Base-by-base conservation (phyloP, 2,888 invertebrate species). In the Habroteleia sp. region DNA sequence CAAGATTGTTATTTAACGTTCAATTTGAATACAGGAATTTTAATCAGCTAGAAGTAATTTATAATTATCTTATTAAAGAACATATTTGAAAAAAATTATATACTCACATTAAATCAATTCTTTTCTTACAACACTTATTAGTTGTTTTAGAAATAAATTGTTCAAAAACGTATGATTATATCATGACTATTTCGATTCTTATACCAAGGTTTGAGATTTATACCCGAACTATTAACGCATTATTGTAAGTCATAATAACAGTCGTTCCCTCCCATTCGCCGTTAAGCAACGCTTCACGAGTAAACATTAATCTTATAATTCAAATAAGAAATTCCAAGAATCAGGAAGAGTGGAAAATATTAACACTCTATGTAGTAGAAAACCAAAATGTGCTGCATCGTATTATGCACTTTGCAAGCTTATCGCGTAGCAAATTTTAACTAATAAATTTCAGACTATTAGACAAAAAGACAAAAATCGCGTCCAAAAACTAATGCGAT, bases 201-300 rank as follows among this genome's bases (percentile, higher is more conserved):
- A 79, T 79, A 73, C 46, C 54, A 52, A 37, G 60, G 17, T 35
- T n/a, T n/a, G 52, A 74, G 76, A 79, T 79, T 79, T 77, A 79
- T 73, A 74, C 52, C 56, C 20, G 33, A 65, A 74, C 77, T 77
- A 79, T 79, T 79, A 79, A 77, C 79, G 78, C 74, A 76, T 79
- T 79, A 79, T 79, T 79, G 79, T 77, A 77, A 79, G 76, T 74
- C 77, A 77, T 77, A 79, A 79, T 79, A 74, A 76, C 69, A 52
- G 69, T 60, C 60, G 60, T 50, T 69, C 74, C 65, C 68, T 58
- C 72, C 66, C 31, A 48, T 52, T 44, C 66, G 50, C 68, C 76
- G 62, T 65, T 75, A 72, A 75, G 66, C 66, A 69, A 31, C 63
- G 42, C 73, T 56, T 48, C 65, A n/a, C 58, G 56, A 66, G 71